Evolutionary conservation across 2,888 invertebrate species (phyloP).

Genomic region (Acanthococcus lagerstroemiae): DNA sequence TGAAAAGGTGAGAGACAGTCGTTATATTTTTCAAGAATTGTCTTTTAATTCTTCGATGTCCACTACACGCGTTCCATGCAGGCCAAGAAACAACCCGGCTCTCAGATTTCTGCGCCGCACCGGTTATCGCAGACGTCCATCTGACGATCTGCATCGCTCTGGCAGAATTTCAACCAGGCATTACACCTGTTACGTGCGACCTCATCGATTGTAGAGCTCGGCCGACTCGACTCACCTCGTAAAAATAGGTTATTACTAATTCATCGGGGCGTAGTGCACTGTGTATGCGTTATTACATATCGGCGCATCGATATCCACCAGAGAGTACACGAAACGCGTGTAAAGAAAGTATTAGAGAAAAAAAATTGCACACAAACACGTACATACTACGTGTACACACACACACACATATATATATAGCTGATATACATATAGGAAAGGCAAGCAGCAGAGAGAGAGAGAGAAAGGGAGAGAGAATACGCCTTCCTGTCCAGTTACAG

Average conservation of each 20-base stretch:
- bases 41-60: too few species aligned
- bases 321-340: neutral
- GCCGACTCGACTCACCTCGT: neutral
- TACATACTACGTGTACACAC: too few species aligned
- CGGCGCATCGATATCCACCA: neutral
- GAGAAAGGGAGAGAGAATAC: neutral
- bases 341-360: neutral
- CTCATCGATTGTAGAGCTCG: neutral
- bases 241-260: neutral
- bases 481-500: conserved; percentile 11
- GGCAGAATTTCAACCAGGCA: neutral
- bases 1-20: too few species aligned
- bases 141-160: neutral
- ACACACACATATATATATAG: too few species aligned
- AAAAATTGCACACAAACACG: too few species aligned
- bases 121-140: neutral
- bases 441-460: neutral
- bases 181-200: neutral
- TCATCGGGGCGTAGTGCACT: neutral
- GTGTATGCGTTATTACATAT: neutral
- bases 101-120: too few species aligned
- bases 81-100: too few species aligned
- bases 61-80: too few species aligned
- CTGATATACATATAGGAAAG: too few species aligned
- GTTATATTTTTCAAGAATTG: too few species aligned